Base-by-base conservation (phyloP, 2,113 vertebrate species). In the Chaetura pelagica region DNA sequence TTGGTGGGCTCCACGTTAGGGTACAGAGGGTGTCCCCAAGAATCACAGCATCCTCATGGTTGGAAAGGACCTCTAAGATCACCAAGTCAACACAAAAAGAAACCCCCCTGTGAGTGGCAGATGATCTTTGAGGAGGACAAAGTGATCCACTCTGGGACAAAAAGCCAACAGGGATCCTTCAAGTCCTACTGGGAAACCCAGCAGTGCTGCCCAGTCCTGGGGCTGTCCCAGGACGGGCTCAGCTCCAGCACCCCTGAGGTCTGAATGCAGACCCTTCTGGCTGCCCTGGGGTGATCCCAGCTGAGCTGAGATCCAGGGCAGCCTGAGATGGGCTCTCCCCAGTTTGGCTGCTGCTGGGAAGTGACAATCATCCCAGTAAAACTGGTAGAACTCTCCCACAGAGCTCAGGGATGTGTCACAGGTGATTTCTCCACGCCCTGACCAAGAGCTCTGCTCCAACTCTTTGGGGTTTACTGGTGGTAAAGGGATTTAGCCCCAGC, bases 1-100 rank as follows among this genome's bases (percentile, higher is more conserved):
- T 26, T 49, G 2, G 1, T 7, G 3, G 3, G 49, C 44, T 87
- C 74, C 9, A 0, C n/a, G 29, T 15, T 0, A 0, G 68, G n/a
- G 18, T 1, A 26, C 0, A 19, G 84, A 32, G 73, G 35, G 38
- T 4, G 10, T 10, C 34, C 57, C 88, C 0, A 1, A 12, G 48
- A 23, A 18, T 0, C 2, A 51, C 34, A 42, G 40, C 40, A 42
- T 42, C 40, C 10, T 42, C 40, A 14, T 12, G 40, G 8, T 42
- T 42, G 40, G 40, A 42, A 9, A 42, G 40, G 40, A 42, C 40
- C 40, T 42, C 40, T 12, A 42, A 42, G 40, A 42, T 42, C 40
- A 42, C 40, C 40, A 14, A 42, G 40, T 42, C 40, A 42, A 42
- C 40, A 42, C 40, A 42, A 42, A 42, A 42, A 46, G 19, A 46